These are phyloP conservation scores for Trachelipus rathkii DNA, from an alignment of 1,140 invertebrate genomes.

Conservation along the genomic window DNA sequence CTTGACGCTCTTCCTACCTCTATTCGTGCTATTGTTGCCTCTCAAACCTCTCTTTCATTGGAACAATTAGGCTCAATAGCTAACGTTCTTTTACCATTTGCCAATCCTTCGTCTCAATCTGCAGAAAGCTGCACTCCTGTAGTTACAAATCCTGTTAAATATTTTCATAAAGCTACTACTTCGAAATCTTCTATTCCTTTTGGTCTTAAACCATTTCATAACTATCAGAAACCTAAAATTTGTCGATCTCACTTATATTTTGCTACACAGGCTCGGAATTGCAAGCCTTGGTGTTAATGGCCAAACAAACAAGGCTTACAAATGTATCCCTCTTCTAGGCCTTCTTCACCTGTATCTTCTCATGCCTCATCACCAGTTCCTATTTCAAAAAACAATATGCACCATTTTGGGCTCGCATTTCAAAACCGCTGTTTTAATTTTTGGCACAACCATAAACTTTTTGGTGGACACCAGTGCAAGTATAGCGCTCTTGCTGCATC, in stretches of 20 bases:
- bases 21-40: too few relatives aligned
- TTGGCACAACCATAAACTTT: neutral
- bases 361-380: too few relatives aligned
- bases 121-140: too few relatives aligned
- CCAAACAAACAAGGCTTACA: neutral
- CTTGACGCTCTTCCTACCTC: too few relatives aligned
- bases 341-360: neutral
- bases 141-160: too few relatives aligned
- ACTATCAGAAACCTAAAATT: neutral
- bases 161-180: too few relatives aligned
- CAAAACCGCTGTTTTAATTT: neutral
- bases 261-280: neutral
- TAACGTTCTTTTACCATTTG: too few relatives aligned
- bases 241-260: conserved; percentile 12
- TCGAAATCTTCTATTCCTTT: neutral
- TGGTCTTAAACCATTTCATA: neutral
- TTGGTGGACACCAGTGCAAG: neutral
- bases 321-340: neutral
- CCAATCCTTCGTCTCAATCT: too few relatives aligned
- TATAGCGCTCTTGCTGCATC: neutral
- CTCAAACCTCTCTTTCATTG: too few relatives aligned
- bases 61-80: too few relatives aligned
- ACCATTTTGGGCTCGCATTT: neutral
- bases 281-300: conserved; percentile 22
- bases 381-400: neutral